Percentiles rank a stretch among this genome's conserved stretches.
These are phyloP conservation scores for Nycticorax nycticorax DNA, from an alignment of 2,113 vertebrate genomes.

Conservation along the genomic window DNA sequence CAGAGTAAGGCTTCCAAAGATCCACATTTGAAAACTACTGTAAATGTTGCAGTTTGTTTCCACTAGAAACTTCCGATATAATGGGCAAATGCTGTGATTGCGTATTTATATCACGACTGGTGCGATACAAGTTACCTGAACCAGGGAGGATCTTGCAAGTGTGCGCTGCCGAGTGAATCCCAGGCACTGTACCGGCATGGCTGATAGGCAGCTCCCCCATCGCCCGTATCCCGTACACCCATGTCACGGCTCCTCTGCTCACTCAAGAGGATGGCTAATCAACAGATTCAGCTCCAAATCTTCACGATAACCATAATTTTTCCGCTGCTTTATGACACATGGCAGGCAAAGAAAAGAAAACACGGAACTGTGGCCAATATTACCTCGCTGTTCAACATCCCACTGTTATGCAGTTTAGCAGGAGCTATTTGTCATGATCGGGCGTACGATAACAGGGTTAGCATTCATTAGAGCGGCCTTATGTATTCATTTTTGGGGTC, in stretches of 20 bases:
- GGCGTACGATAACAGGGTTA: accelerated
- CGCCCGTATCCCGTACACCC: accelerated
- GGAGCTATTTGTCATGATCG: background rate
- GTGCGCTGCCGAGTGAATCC: background rate
- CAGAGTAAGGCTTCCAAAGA: background rate
- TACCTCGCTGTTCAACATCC: background rate
- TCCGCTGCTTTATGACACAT: background rate
- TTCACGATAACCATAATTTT: background rate
- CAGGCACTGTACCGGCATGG: accelerated
- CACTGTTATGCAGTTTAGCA: accelerated
- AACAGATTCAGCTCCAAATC: background rate
- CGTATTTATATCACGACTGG: background rate
- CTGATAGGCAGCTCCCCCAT: accelerated
- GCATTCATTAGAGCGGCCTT: background rate
- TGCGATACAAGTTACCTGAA: background rate
- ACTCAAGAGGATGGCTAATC: accelerated
- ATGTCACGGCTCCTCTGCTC: background rate
- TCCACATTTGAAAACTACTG: background rate
- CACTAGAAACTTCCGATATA: background rate
- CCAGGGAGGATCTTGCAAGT: background rate
- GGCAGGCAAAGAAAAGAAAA: background rate
- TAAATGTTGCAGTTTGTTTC: background rate
- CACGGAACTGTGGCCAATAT: accelerated
- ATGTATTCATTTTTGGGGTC: background rate
- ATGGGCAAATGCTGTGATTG: background rate